These are phyloP conservation scores for Apamea monoglypha DNA, from an alignment of 2,888 invertebrate genomes.

Conservation along the genomic window DNA sequence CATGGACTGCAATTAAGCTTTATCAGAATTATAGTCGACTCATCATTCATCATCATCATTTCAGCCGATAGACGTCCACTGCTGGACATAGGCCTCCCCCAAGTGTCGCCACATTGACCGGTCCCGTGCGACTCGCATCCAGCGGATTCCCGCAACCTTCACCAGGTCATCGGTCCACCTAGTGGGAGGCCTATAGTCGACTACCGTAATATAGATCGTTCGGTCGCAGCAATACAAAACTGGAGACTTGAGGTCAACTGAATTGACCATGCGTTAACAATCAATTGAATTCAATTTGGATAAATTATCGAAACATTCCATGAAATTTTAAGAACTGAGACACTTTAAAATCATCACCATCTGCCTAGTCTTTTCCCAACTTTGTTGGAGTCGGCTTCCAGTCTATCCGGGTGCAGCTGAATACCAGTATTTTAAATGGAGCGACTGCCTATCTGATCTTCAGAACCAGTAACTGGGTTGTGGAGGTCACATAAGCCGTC, in stretches of 20 bases:
- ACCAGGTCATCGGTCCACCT: no score
- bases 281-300: slow-evolving; percentile 35
- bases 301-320: background rate
- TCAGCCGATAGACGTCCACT: no score
- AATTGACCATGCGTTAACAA: slow-evolving; percentile 24
- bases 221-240: background rate
- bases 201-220: background rate
- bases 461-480: background rate
- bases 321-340: background rate
- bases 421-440: background rate
- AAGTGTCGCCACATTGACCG: no score
- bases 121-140: no score
- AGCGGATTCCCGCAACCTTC: no score
- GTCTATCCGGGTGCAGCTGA: background rate
- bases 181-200: no score
- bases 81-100: no score
- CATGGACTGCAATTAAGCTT: slow-evolving; percentile 5
- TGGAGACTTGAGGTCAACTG: slow-evolving; percentile 20
- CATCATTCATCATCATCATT: no score
- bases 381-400: background rate
- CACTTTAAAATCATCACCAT: background rate
- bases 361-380: background rate
- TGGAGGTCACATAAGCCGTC: no score
- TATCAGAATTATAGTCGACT: background rate
- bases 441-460: background rate